Evolutionary conservation across 2,888 invertebrate species (phyloP), one percentile per base, ranked within the genome.

Genomic region (Gasteruption jaculator): DNA sequence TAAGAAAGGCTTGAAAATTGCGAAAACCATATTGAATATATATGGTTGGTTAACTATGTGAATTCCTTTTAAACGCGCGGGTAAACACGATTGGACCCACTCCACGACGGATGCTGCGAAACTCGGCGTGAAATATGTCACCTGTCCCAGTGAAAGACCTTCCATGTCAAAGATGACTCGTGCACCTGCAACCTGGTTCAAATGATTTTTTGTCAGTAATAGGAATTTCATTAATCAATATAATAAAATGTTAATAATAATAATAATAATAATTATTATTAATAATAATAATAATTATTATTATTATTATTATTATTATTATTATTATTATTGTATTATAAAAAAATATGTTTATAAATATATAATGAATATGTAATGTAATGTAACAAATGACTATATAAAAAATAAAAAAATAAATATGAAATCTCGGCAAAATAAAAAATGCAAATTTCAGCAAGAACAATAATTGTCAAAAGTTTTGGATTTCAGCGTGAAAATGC

Each of bases 41-140:
- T 79, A 82, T 0, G 92, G 87, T 63, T 93, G 91, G 65, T 90
- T 90, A n/a, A 93, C 76, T 35, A 92, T 77, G 63, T 93, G 92
- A 3, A 94, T 82, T 0, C 81, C 89, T 71, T 91, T 91, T 30
- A 94, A 72, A 35, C 93, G 80, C 46, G 83, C 76, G 0, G 92
- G 89, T 20, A 89, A 81, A 58, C 88, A 86, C 60, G 89, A 91
- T 82, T 89, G 76, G 14, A 86, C 77, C 77, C 85, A 86, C 20
- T 86, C 85, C 5, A 84, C 71, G 14, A 84, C 70, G 71, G 82
- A 77, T 57, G 81, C 81, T 1, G 87, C 87, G 60, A 84, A 81
- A n/a, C 77, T 77, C 1, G 90, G 90, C 1, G 86, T 85, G 63
- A 88, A 83, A 57, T 89, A 85, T 71, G 72, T 76, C 1, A 88